A percentile compares a stretch with the other conserved stretches of the same genome.
Evolutionary conservation across 2,113 vertebrate species (phyloP).

Genomic region (Oryzias woworae): DNA sequence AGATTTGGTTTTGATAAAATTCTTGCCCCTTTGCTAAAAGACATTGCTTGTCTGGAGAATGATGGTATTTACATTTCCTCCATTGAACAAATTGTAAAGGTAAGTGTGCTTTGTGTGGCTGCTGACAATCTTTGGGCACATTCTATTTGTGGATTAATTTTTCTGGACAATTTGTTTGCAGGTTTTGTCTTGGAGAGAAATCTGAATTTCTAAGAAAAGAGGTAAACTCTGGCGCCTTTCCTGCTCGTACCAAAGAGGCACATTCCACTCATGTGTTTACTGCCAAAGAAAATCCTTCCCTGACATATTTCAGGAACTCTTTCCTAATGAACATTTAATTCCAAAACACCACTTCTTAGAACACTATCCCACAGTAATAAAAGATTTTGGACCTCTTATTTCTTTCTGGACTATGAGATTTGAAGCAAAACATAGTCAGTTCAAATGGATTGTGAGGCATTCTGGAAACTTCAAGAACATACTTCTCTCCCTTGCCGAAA

Average conservation of each 20-base stretch:
- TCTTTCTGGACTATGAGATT: not conserved
- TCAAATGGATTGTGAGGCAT: not conserved
- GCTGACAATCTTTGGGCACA: not conserved
- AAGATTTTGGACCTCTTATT: not conserved
- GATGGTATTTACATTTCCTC: slow-evolving; percentile 4
- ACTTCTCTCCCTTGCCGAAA: not conserved
- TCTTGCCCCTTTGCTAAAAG: slow-evolving; percentile 6
- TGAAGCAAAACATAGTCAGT: no score
- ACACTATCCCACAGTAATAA: not conserved
- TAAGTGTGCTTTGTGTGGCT: slow-evolving; percentile 2
- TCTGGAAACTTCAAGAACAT: slow-evolving; percentile 8
- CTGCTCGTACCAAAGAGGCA: not conserved
- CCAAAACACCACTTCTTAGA: not conserved
- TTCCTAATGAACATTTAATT: not conserved
- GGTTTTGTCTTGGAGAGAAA: slow-evolving; percentile 4
- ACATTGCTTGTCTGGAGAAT: not conserved
- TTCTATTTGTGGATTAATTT: not conserved
- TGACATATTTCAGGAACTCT: slow-evolving; percentile 2
- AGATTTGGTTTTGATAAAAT: slow-evolving; percentile 2
- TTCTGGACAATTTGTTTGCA: slow-evolving; percentile 5
- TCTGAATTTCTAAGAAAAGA: slow-evolving; percentile 4
- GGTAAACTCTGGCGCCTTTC: not conserved
- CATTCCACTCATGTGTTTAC: not conserved
- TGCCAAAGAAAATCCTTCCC: slow-evolving; percentile 7
- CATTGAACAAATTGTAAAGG: slow-evolving; percentile 4